Evolutionary conservation across 53 echinoderm and acorn worm genomes (phyloP).

Genomic region (Henricia sp.): DNA sequence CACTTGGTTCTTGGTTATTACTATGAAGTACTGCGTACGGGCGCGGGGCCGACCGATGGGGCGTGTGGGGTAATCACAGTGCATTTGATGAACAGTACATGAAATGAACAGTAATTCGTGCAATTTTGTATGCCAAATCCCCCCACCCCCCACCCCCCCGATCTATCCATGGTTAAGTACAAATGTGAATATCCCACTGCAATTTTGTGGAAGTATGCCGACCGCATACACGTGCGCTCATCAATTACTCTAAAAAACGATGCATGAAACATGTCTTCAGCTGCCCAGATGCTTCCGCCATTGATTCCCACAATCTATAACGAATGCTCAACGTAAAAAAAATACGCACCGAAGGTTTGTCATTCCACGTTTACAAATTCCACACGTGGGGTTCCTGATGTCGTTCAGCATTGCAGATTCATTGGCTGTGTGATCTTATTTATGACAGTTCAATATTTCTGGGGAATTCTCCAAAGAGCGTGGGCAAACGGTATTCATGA

Average conservation of each 20-base stretch:
- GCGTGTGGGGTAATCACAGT: no score
- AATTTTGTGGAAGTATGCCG: no score
- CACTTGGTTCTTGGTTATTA: no score
- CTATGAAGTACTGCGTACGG: no score
- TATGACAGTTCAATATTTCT: conserved; percentile 22
- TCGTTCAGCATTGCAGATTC: not conserved
- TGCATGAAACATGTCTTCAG: conserved; percentile 45
- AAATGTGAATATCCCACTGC: no score
- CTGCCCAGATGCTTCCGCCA: conserved; percentile 55
- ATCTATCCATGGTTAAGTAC: no score
- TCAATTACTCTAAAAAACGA: conserved; percentile 33
- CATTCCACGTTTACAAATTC: conserved; percentile 22
- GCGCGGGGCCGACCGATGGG: no score
- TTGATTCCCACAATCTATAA: conserved; percentile 46
- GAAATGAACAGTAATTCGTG: no score
- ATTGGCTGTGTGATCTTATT: conserved; percentile 31
- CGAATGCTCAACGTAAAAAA: not conserved
- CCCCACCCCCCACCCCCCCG: no score
- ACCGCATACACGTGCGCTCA: not conserved
- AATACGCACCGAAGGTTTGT: no score
- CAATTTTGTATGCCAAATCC: no score
- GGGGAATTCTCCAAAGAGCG: not conserved
- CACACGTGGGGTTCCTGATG: not conserved
- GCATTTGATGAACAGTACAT: no score
- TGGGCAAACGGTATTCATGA: conserved; percentile 17